Percentiles rank a stretch among this genome's conserved stretches.
Evolutionary conservation across 2,797 vertebrate species (phyloP).

Genomic region (Microcaecilia unicolor): DNA sequence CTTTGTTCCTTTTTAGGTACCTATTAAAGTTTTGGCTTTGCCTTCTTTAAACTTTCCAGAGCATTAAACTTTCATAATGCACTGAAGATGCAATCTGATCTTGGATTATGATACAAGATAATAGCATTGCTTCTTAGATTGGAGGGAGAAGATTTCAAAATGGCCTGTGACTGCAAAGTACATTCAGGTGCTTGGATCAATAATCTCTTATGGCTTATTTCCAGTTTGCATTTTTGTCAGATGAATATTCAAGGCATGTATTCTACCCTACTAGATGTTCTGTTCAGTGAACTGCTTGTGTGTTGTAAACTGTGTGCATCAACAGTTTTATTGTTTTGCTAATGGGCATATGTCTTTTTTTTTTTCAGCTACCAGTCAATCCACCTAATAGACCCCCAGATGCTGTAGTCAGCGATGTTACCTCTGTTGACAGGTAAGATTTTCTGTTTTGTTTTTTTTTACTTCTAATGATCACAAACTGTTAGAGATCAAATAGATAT

Average conservation of each 20-base stretch:
- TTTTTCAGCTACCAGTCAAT: slow-evolving; percentile 50
- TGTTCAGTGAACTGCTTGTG: no score
- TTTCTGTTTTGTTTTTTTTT: neutral
- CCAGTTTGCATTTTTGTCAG: neutral
- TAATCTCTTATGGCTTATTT: neutral
- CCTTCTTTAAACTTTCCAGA: no score
- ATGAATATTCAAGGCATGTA: neutral
- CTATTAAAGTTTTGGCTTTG: no score
- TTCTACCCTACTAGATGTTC: no score
- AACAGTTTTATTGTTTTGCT: no score
- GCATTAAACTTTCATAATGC: no score
- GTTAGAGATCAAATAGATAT: no score
- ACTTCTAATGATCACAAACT: no score
- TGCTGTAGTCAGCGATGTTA: slow-evolving; percentile 69
- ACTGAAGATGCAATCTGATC: no score
- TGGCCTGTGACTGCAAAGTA: neutral
- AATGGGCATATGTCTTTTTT: neutral
- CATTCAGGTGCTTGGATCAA: neutral
- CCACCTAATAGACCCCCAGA: slow-evolving; percentile 75
- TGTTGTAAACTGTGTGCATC: no score
- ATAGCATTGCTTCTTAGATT: neutral
- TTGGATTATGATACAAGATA: no score
- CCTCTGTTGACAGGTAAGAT: slow-evolving; percentile 80
- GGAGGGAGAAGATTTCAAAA: neutral
- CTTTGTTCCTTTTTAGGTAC: no score